Evolutionary conservation across 2,888 invertebrate genomes (phyloP).

Genomic region (Cheilosia vulpina): DNA sequence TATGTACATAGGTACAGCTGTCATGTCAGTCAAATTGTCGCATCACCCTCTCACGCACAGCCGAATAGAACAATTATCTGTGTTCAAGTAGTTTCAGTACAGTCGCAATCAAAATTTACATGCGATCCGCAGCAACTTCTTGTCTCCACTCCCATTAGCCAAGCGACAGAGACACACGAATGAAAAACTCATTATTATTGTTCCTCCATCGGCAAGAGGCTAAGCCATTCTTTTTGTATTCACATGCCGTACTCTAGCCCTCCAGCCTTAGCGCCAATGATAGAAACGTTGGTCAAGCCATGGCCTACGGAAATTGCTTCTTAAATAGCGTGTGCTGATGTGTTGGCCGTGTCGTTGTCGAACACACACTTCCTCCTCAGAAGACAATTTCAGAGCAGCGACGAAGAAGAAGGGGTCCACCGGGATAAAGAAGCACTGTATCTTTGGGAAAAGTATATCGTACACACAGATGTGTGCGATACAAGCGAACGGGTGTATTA

Average conservation of each 20-base stretch:
- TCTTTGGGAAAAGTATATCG: slow-evolving; percentile 16
- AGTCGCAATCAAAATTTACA: slow-evolving; percentile 53
- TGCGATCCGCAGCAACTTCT: slow-evolving; percentile 44
- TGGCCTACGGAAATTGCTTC: slow-evolving; percentile 70
- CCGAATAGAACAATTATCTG: slow-evolving; percentile 34
- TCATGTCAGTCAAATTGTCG: slow-evolving; percentile 11
- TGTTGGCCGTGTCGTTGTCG: slow-evolving; percentile 21
- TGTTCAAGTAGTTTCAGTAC: slow-evolving; percentile 38
- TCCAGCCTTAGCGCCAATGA: slow-evolving; percentile 62
- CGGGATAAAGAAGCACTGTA: background rate
- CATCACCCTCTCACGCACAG: slow-evolving; percentile 31
- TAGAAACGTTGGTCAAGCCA: slow-evolving; percentile 59
- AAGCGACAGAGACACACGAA: slow-evolving; percentile 13
- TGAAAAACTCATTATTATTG: slow-evolving; percentile 66
- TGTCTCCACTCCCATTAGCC: slow-evolving; percentile 14
- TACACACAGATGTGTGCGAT: slow-evolving; percentile 44
- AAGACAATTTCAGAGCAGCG: slow-evolving; percentile 21
- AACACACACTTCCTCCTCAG: slow-evolving; percentile 54
- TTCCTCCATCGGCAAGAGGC: slow-evolving; percentile 25
- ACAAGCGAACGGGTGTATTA: slow-evolving; percentile 59
- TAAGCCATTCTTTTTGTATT: slow-evolving; percentile 45
- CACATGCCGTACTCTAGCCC: slow-evolving; percentile 50
- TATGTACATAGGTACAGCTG: no score
- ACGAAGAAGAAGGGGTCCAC: slow-evolving; percentile 33
- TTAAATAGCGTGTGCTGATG: slow-evolving; percentile 61